These are phyloP conservation scores for Coreius guichenoti DNA, from an alignment of 2,797 vertebrate genomes.

Conservation along the genomic window DNA sequence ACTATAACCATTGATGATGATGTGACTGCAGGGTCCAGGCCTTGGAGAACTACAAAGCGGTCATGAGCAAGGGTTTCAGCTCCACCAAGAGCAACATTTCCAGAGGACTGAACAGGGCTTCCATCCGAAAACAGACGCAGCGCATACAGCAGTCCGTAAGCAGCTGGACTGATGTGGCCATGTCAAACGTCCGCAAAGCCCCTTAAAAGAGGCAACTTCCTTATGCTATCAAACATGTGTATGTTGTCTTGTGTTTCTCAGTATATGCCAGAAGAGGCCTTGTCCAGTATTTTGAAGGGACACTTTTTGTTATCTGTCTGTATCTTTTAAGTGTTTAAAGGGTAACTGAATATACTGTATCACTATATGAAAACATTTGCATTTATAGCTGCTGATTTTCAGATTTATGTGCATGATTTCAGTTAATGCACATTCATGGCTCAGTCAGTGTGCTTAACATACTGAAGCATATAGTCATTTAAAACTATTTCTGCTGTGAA, in stretches of 20 bases:
- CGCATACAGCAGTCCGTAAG: conserved; percentile 70
- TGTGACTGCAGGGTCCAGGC: conserved; percentile 64
- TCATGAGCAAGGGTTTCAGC: conserved; percentile 72
- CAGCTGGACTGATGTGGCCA: conserved; percentile 73
- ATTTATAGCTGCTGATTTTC: conserved; percentile 4
- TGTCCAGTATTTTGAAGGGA: conserved; percentile 14
- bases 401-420: not conserved
- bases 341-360: conserved; percentile 2
- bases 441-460: not conserved
- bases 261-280: conserved; percentile 23
- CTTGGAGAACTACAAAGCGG: conserved; percentile 59
- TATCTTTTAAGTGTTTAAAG: conserved; percentile 25
- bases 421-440: conserved; percentile 13
- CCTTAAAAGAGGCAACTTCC: conserved; percentile 60
- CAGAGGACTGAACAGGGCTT: conserved; percentile 73
- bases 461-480: not conserved
- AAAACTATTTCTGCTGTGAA: conserved; percentile 2
- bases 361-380: not conserved
- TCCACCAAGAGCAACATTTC: conserved; percentile 52
- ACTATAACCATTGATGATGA: not conserved
- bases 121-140: conserved; percentile 70
- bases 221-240: conserved; percentile 16
- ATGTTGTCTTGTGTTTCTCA: conserved; percentile 3
- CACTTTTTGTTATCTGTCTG: conserved; percentile 20
- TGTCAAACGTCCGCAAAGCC: conserved; percentile 70